These are phyloP conservation scores for Drosophila kanapiae DNA, from an alignment of 1,140 invertebrate genomes.

Conservation along the genomic window DNA sequence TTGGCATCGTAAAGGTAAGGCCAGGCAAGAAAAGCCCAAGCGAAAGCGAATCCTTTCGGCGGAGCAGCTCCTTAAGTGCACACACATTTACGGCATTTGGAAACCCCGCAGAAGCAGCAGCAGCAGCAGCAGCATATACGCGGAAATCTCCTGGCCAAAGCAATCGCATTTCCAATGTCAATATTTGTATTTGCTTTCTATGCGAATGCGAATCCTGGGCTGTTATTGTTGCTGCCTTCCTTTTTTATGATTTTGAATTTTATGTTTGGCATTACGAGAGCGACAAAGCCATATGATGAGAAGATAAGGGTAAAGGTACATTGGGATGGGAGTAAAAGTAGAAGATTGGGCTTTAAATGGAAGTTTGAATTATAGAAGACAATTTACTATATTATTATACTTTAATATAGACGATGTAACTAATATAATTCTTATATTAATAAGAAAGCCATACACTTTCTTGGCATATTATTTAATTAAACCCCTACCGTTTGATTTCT, in stretches of 20 bases:
- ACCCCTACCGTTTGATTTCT: background rate
- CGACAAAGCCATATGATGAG: conserved; percentile 21
- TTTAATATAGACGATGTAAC: background rate
- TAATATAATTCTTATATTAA: too few species aligned
- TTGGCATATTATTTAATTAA: background rate
- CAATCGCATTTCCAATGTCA: conserved; percentile 82
- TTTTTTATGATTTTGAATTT: conserved; percentile 75
- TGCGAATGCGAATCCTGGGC: conserved; percentile 60
- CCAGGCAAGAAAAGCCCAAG: background rate
- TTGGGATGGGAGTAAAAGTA: conserved; percentile 24
- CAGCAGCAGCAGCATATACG: conserved; percentile 1
- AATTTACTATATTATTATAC: background rate
- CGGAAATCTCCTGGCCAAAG: conserved; percentile 37
- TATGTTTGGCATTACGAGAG: conserved; percentile 52
- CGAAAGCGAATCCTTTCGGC: conserved; percentile 52
- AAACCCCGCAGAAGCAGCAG: conserved; percentile 3
- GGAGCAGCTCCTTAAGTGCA: conserved; percentile 68
- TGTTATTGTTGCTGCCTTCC: conserved; percentile 61
- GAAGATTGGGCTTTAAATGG: background rate
- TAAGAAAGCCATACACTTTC: too few species aligned
- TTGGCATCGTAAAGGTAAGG: conserved; percentile 83
- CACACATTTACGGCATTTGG: conserved; percentile 14
- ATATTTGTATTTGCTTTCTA: conserved; percentile 84
- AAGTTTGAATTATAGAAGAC: background rate
- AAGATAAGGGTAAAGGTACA: conserved; percentile 12